Base-by-base conservation (phyloP, 1,140 invertebrate species). In the Drosophila pandora region DNA sequence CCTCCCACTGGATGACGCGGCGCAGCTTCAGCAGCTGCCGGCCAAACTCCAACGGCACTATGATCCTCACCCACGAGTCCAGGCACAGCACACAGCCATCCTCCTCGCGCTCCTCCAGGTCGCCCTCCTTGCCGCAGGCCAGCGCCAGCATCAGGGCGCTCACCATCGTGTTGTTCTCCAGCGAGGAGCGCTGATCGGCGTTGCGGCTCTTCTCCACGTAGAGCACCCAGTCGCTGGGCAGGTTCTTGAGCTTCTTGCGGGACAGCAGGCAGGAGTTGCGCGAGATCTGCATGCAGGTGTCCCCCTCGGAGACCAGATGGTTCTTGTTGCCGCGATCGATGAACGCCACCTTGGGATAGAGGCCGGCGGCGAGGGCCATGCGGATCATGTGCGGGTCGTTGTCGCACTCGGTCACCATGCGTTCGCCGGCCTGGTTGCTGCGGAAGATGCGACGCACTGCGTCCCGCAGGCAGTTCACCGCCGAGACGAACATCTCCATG, bases 361-460 rank as follows among this genome's bases (percentile, higher is more conserved):
- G 93, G 3, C 97, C 97, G 12, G 96, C 95, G 55, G 95, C 94
- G 2, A 99, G 90, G 5, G 96, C 96, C 13, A 97, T 96, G 90
- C 98, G 99, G 1, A 99, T 95, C 37, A 98, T 94, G 23, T 96
- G 95, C 96, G 96, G 97, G 91, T 97, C 96, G 79, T 96, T 95
- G 43, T 88, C 75, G 6, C 67, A 58, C 43, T 49, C 7, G 2
- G 23, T 39, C 10, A 34, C 28, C 13, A 48, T 7, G 0, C 22
- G 21, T 0, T 30, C 5, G 10, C n/a, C 17, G 3, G 7, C 13
- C 37, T 6, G 12, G 4, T 6, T 17, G 0, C 54, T 4, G 7
- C 50, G 47, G 45, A 90, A 72, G 5, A 82, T 79, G 8, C 78
- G 61, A 6, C 7, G n/a, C 17, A 90, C 37, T 0, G 77, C 7